phyloP scores from a whole-genome alignment of 2,888 invertebrate genomes.

The Leptopterna dolabrata region DNA sequence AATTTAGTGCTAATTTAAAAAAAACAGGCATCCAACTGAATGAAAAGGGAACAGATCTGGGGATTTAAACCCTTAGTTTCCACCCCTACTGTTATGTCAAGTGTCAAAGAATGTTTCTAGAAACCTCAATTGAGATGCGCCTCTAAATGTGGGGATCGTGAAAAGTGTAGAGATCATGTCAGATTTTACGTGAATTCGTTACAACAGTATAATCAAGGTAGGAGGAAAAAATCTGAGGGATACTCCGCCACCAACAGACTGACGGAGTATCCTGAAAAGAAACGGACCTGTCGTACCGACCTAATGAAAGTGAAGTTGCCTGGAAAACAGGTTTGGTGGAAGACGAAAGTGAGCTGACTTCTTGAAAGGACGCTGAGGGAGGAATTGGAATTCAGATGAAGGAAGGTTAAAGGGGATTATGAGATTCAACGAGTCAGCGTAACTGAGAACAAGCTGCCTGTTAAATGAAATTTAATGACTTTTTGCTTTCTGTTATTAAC shows the following conservation, averaged over 20 bases:
- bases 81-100: too few species aligned
- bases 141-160: neutral
- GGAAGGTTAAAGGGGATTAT: neutral
- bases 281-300: neutral
- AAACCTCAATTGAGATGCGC: neutral
- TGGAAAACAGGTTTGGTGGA: neutral
- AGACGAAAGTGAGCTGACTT: neutral
- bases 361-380: neutral
- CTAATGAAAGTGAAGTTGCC: neutral
- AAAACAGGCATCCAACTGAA: too few species aligned
- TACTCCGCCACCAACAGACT: neutral
- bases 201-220: neutral
- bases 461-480: neutral
- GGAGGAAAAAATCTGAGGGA: neutral
- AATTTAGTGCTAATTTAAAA: too few species aligned
- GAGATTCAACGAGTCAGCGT: too few species aligned
- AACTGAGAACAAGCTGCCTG: neutral
- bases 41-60: too few species aligned
- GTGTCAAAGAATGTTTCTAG: neutral
- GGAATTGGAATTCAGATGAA: neutral
- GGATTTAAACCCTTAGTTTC: too few species aligned
- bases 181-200: neutral
- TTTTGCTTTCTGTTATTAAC: too few species aligned
- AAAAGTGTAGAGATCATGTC: neutral
- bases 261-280: neutral